Evolutionary conservation across 2,797 vertebrate genomes (phyloP), one percentile per base, ranked within the genome.

Genomic region (Dromococcyx pavoninus): DNA sequence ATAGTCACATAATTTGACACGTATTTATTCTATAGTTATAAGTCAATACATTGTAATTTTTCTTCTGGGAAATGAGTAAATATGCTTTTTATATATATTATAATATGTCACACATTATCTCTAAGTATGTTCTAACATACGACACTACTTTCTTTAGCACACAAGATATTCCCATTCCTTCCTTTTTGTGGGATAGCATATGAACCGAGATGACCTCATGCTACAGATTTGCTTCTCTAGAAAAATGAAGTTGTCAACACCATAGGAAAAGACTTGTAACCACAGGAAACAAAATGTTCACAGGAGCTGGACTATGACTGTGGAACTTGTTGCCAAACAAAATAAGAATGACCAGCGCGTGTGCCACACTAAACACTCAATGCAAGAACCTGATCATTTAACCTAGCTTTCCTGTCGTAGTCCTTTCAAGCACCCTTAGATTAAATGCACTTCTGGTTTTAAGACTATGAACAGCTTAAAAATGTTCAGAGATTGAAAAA

Each of bases 211-310:
- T 88, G 89, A 94, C 85, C 73, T 95, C 76, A 78, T 71, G n/a
- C 72, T 91, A 35, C 57, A 89, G 69, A 44, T 77, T 88, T 95
- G 56, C 82, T 86, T 53, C 69, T 80, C 61, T 80, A 61, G 72
- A 93, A 93, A 88, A 93, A 94, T 88, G 91, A 93, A 88, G 72
- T 79, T 96, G 89, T 96, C 89, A 91, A 86, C 85, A 92, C 46
- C 70, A 19, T 11, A 83, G 72, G 64, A 54, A 87, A 93, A 89
- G 65, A 39, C 69, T 91, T 0, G 0, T 80, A 96, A 92, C 87
- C 69, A 72, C 95, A 94, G 93, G 91, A 96, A 94, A 74, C 57
- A 91, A 87, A 85, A 77, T 9, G 24, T 86, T 92, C 82, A 64
- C 82, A 83, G 85, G 54, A 93, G 82, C 82, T 95, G 88, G 80